Evolutionary conservation across 2,113 vertebrate genomes (phyloP).

Genomic region (Phocoena phocoena): DNA sequence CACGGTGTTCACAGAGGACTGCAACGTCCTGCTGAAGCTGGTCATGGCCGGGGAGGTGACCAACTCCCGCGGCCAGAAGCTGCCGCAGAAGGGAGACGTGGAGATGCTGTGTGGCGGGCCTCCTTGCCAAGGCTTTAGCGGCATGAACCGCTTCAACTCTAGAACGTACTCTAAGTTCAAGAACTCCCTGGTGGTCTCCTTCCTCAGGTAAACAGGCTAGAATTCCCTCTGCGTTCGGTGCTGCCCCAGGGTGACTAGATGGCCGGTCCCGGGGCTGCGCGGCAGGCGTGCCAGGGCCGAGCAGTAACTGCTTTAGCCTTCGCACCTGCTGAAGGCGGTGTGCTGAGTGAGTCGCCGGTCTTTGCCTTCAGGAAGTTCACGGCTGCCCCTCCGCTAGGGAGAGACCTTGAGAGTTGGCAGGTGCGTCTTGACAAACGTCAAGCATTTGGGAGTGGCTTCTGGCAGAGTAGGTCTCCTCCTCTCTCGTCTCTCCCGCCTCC

Average conservation of each 20-base stretch:
- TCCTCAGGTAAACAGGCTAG: conserved; percentile 88
- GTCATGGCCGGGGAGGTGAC: conserved; percentile 95
- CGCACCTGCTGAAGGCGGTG: not conserved
- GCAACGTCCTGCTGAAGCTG: conserved; percentile 94
- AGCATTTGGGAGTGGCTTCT: not conserved
- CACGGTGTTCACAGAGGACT: conserved; percentile 98
- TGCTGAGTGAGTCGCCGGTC: too few species aligned
- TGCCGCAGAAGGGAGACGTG: conserved; percentile 96
- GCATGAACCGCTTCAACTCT: conserved; percentile 99
- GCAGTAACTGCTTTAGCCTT: too few species aligned
- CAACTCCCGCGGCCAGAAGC: conserved; percentile 92
- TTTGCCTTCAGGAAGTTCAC: not conserved
- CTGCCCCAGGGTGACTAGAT: too few species aligned
- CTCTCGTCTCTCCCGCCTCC: not conserved
- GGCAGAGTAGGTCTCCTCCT: not conserved
- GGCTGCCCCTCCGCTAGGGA: not conserved
- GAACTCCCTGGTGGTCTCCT: conserved; percentile 97
- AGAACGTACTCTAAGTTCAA: conserved; percentile 99
- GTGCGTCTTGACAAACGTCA: fast-evolving
- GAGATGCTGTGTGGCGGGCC: conserved; percentile 97
- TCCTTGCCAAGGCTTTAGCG: conserved; percentile 97
- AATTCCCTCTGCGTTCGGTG: not conserved
- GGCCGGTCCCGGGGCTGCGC: not conserved
- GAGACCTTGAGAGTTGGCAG: not conserved
- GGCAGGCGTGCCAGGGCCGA: fast-evolving